Percentiles rank a stretch among this genome's conserved stretches.
phyloP scores from a whole-genome alignment of 92 coral and sea anemone genomes.

The Nematostella vectensis region DNA sequence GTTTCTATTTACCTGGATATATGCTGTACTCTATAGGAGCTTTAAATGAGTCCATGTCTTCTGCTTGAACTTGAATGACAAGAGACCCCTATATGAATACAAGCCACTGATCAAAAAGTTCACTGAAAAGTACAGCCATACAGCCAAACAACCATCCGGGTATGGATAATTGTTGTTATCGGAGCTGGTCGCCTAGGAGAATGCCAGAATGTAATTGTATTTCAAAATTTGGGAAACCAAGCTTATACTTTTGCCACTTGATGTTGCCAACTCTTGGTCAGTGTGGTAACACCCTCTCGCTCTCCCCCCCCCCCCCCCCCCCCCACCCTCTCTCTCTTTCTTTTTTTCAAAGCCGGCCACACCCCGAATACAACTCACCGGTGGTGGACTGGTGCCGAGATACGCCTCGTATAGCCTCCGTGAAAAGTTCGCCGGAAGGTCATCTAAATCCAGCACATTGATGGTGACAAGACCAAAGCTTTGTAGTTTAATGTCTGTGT shows the following conservation, averaged over 20 bases:
- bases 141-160: too few relatives aligned
- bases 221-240: too few relatives aligned
- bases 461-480: constrained; percentile 13
- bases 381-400: not conserved
- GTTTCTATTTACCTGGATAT: constrained; percentile 41
- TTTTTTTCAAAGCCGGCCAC: too few relatives aligned
- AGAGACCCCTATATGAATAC: constrained; percentile 19
- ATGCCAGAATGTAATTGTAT: too few relatives aligned
- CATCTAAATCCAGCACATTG: constrained; percentile 23
- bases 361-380: not conserved
- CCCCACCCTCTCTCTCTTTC: not conserved
- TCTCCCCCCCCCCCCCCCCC: not conserved
- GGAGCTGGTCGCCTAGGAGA: too few relatives aligned
- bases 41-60: constrained; percentile 28
- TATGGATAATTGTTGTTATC: too few relatives aligned
- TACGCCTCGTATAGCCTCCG: constrained; percentile 9
- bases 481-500: not conserved
- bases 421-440: constrained; percentile 11
- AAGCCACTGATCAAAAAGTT: too few relatives aligned
- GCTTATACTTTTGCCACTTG: too few relatives aligned
- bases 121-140: too few relatives aligned
- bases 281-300: not conserved
- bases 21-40: constrained; percentile 27
- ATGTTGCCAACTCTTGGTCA: not conserved
- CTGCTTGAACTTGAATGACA: constrained; percentile 31